Base-by-base conservation (phyloP, 2,113 vertebrate genomes). In the Halcyon malimbica region DNA sequence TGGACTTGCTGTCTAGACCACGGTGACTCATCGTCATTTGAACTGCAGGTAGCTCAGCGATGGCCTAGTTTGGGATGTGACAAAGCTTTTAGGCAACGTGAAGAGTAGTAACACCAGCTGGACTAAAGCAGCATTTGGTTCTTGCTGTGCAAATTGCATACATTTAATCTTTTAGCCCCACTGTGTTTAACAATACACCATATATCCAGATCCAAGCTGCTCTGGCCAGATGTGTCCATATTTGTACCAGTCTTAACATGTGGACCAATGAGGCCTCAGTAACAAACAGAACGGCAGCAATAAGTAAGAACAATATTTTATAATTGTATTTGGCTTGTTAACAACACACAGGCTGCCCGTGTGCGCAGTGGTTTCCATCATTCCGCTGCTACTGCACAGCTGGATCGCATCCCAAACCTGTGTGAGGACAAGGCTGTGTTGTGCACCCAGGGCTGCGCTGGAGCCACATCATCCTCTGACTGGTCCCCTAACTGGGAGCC, bases 391-490 rank as follows among this genome's bases (percentile, higher is more conserved):
- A 8, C 11, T 28, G 12, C n/a, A 13, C 53, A 51, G 81, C 35
- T 18, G 11, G 25, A 33, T 12, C 1, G 0, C 53, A 41, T 35
- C 65, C 48, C 51, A 57, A 18, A 53, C 6, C 53, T 10, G 53
- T 14, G 37, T 12, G 70, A 90, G 70, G 70, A 77, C 33, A 35
- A 73, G 90, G 41, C 41, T 62, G 29, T 44, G 57, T 42, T 24
- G 14, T 28, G 18, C 33, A 18, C 42, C 8, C n/a, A 14, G 76
- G 16, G 19, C 76, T 51, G 53, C 48, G 19, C 28, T 57, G 65
- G n/a, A 83, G 71, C 42, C 42, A 42, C 42, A 7, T n/a, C 41
- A 8, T 0, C 0, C 41, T 39, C 53, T 2, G 2, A 31, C 33
- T 1, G 1, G 28, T 68, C 15, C 12, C 41, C 28, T 21, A 28